Evolutionary conservation across 2,113 vertebrate genomes (phyloP), one percentile per base, ranked within the genome.

Genomic region (Panthera uncia): DNA sequence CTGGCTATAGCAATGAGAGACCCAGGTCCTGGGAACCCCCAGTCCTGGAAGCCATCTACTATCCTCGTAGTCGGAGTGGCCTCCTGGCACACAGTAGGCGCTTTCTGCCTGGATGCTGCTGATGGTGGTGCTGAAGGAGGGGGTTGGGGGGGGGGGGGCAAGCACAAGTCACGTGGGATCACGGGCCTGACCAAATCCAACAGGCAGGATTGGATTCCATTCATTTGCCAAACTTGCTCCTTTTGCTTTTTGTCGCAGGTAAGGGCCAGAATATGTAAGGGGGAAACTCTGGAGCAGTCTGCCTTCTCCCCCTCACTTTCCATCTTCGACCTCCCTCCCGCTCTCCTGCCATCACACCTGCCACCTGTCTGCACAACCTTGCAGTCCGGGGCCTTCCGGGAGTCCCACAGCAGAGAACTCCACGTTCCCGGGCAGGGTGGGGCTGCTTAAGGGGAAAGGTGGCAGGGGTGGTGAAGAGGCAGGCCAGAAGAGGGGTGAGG

Each of bases 231-330:
- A 87, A 74, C 31, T 36, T 41, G 29, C 25, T 66, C 25, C 31
- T 41, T 86, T 38, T 90, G 83, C 12, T 76, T 76, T 33, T 61
- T 8, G 3, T 81, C 52, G 52, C 16, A 66, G 29, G 7, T 11
- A 7, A 81, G 65, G 68, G 33, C 52, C 31, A 25, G 55, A 5
- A 29, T 10, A 18, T 0, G 6, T 13, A 33, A 74, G 48, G 19
- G 50, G 3, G 29, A 18, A 9, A 1, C 31, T 29, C 11, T 9
- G 2, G 6, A 19, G 19, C 2, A 7, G 38, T 2, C 66, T 14
- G 18, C 18, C 27, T 61, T 61, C 36, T 4, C 27, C 21, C 7
- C 4, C 11, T 89, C 48, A 14, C 23, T 5, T 57, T n/a, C 18
- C 25, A 3, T 36, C 29, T 78, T 31, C 66, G 83, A 38, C 82